phyloP scores from a whole-genome alignment of 2,888 invertebrate genomes.

The Taphrorychus bicolor region DNA sequence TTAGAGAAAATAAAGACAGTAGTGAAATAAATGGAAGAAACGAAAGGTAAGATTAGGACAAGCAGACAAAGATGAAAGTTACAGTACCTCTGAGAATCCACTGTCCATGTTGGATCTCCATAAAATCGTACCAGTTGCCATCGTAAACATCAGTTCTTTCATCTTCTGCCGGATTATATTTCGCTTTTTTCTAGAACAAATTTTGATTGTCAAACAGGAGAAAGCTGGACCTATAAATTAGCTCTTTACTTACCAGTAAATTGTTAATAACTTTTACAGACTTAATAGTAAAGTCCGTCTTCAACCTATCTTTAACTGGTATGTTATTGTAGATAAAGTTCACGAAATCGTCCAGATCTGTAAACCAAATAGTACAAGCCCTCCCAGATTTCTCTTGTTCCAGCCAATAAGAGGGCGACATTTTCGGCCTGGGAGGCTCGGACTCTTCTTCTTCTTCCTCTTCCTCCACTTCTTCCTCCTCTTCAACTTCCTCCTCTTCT shows the following conservation, averaged over 20 bases:
- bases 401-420: constrained; percentile 50
- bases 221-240: no score
- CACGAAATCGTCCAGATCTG: constrained; percentile 50
- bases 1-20: no score
- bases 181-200: constrained; percentile 43
- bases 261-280: constrained; percentile 49
- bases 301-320: constrained; percentile 49
- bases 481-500: constrained; percentile 12
- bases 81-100: constrained; percentile 58
- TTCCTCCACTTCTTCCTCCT: constrained; percentile 7
- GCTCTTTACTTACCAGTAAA: no score
- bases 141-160: constrained; percentile 45
- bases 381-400: constrained; percentile 51
- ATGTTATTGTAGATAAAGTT: constrained; percentile 54
- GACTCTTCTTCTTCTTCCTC: constrained; percentile 6
- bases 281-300: constrained; percentile 48
- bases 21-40: no score
- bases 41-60: not conserved
- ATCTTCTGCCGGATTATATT: constrained; percentile 48
- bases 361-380: constrained; percentile 54
- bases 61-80: no score
- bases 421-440: constrained; percentile 29
- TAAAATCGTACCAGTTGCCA: constrained; percentile 56
- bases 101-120: constrained; percentile 54
- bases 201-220: no score